phyloP scores from a whole-genome alignment of 2,113 vertebrate genomes.

The Ranitomeya variabilis region DNA sequence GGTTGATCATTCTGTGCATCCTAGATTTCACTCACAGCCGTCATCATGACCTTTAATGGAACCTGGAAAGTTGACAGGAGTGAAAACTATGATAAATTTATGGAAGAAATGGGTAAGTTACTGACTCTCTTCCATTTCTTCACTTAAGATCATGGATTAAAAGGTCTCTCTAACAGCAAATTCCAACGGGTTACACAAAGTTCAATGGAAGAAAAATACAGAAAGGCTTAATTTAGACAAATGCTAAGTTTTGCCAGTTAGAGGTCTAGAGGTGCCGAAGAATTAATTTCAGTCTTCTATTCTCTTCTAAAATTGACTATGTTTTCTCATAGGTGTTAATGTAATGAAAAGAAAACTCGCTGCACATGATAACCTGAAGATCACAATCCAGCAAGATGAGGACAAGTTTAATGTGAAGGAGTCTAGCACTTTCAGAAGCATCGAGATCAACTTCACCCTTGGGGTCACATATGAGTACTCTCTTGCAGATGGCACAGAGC shows the following conservation, averaged over 20 bases:
- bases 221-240: neutral
- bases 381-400: constrained; percentile 82
- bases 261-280: too few species aligned
- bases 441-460: constrained; percentile 83
- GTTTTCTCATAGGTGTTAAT: constrained; percentile 75
- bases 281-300: neutral
- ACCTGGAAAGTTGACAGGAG: constrained; percentile 83
- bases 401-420: constrained; percentile 86
- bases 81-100: constrained; percentile 89
- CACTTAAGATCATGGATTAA: neutral
- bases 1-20: constrained; percentile 49
- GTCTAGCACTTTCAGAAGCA: constrained; percentile 81
- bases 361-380: constrained; percentile 84
- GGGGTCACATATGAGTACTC: constrained; percentile 79
- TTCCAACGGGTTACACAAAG: too few species aligned
- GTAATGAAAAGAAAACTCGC: constrained; percentile 86
- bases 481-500: constrained; percentile 87
- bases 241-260: neutral
- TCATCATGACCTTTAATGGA: constrained; percentile 82
- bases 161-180: neutral
- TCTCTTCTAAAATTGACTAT: neutral
- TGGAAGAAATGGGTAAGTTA: constrained; percentile 90
- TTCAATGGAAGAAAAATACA: too few species aligned
- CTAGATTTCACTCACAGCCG: neutral
- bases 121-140: neutral